These are phyloP conservation scores for Cossypha caffra DNA, from an alignment of 2,797 vertebrate genomes.

Conservation along the genomic window DNA sequence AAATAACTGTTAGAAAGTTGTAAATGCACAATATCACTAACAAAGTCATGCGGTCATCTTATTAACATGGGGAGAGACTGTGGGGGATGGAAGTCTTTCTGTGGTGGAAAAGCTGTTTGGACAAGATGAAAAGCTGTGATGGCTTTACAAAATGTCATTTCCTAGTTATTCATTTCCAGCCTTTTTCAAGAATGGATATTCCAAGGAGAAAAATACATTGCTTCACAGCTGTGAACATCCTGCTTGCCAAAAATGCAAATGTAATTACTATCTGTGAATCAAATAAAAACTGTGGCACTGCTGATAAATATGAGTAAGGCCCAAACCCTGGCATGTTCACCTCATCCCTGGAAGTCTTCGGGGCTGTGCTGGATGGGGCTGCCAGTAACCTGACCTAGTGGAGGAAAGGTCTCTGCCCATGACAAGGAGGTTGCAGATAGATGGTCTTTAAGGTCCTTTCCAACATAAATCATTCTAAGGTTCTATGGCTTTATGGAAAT, in stretches of 20 bases:
- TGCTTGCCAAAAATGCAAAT: conserved; percentile 48
- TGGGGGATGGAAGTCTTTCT: background rate
- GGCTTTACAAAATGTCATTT: conserved; percentile 33
- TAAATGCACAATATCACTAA: background rate
- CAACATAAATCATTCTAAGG: background rate
- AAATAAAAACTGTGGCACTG: background rate
- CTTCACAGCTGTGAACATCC: conserved; percentile 16
- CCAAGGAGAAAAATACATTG: conserved; percentile 38
- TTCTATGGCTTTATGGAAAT: background rate
- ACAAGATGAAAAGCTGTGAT: background rate
- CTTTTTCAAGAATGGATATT: conserved; percentile 54
- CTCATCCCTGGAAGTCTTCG: background rate
- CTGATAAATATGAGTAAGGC: background rate
- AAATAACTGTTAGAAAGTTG: background rate
- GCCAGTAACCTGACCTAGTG: background rate
- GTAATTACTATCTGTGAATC: conserved; percentile 22
- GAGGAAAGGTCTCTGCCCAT: background rate
- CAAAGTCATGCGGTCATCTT: background rate
- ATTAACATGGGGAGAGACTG: background rate
- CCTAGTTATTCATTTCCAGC: conserved; percentile 52
- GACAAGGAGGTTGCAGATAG: background rate
- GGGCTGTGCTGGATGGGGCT: background rate
- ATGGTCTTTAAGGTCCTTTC: background rate
- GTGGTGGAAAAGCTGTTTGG: background rate
- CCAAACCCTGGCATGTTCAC: background rate